These are phyloP conservation scores for Bilobella aurantiaca DNA, from an alignment of 1,140 invertebrate genomes.

Conservation along the genomic window DNA sequence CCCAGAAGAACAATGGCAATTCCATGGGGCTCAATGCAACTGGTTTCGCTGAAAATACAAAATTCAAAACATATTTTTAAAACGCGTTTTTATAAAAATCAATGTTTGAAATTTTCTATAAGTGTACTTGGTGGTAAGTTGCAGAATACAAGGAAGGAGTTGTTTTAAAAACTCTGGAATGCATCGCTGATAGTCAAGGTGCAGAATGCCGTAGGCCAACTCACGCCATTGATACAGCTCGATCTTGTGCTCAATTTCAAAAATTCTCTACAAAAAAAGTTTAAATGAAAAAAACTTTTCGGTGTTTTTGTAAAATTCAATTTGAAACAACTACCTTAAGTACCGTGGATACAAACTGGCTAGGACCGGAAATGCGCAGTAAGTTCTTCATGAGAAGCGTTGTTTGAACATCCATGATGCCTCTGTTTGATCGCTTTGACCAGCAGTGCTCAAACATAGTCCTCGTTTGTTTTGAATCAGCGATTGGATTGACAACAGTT, in stretches of 20 bases:
- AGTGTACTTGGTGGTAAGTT: slow-evolving; percentile 22
- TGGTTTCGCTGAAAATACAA: slow-evolving; percentile 12
- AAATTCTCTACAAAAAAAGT: slow-evolving; percentile 24
- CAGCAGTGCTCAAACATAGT: slow-evolving; percentile 24
- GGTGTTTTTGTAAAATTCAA: not conserved
- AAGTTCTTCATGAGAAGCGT: slow-evolving; percentile 23
- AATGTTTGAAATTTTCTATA: not conserved
- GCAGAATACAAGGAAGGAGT: slow-evolving; percentile 24
- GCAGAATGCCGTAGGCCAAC: slow-evolving; percentile 25
- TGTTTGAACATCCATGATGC: slow-evolving; percentile 28
- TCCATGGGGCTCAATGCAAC: slow-evolving; percentile 27
- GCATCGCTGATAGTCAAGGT: slow-evolving; percentile 27
- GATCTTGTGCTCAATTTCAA: slow-evolving; percentile 17
- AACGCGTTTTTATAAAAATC: not conserved
- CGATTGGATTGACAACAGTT: slow-evolving; percentile 7
- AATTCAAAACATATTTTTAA: not conserved
- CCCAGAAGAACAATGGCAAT: slow-evolving; percentile 19
- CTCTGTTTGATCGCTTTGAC: slow-evolving; percentile 16
- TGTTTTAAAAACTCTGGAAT: slow-evolving; percentile 13
- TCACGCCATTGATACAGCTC: slow-evolving; percentile 28
- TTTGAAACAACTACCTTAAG: slow-evolving; percentile 10
- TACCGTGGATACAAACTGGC: slow-evolving; percentile 16
- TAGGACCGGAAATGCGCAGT: slow-evolving; percentile 20
- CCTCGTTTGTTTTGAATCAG: slow-evolving; percentile 22
- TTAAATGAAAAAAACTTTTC: not conserved